Conservation (phyloP, 2,888 invertebrate genomes). For the Napeogenes sylphis region DNA sequence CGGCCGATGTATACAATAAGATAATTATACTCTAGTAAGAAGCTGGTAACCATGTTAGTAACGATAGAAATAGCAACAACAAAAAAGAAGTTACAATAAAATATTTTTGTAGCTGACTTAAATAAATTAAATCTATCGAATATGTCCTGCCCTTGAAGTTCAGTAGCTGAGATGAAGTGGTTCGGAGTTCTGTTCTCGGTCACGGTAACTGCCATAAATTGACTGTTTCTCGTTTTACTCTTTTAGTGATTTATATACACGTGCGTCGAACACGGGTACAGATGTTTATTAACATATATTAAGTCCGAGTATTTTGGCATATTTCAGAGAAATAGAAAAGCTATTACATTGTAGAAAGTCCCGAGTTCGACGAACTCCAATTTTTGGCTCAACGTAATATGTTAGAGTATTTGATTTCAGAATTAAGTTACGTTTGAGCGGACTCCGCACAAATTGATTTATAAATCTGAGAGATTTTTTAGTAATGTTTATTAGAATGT, state of each 20-base stretch:
- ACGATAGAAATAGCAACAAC: too few species aligned
- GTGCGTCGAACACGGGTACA: slow-evolving; percentile 14
- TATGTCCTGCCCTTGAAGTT: slow-evolving; percentile 7
- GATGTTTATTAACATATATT: neutral
- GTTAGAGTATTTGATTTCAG: slow-evolving; percentile 17
- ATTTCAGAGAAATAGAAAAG: slow-evolving; percentile 10
- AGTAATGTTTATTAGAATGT: slow-evolving; percentile 1
- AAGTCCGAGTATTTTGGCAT: neutral
- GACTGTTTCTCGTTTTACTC: slow-evolving; percentile 44
- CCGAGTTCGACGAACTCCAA: neutral
- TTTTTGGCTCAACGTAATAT: slow-evolving; percentile 1
- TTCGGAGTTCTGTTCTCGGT: slow-evolving; percentile 19
- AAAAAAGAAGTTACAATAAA: neutral
- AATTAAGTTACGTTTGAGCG: slow-evolving; percentile 14
- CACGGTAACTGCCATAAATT: slow-evolving; percentile 50
- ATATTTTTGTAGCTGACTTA: slow-evolving; percentile 11
- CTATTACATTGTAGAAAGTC: neutral
- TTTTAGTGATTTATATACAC: slow-evolving; percentile 28
- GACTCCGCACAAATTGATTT: slow-evolving; percentile 53
- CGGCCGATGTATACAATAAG: slow-evolving; percentile 11
- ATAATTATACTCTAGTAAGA: neutral
- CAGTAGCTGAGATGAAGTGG: slow-evolving; percentile 8
- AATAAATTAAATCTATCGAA: slow-evolving; percentile 6
- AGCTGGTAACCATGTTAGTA: too few species aligned
- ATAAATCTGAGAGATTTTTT: slow-evolving; percentile 51